Base-by-base conservation (phyloP, 2,888 invertebrate species). In the Coenonympha glycerion region DNA sequence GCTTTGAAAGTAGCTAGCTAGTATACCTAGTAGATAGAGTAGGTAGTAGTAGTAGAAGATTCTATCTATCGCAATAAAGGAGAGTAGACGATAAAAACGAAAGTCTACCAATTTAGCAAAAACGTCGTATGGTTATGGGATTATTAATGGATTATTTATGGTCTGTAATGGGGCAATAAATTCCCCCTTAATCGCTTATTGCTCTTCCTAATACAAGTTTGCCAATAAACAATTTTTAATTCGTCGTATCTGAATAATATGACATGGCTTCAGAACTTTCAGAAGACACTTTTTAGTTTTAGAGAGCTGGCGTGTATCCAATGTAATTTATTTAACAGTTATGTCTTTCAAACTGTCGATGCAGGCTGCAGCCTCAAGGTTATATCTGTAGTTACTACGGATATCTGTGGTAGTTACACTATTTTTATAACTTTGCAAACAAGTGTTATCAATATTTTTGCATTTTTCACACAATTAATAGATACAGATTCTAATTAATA, bases 261-360 rank as follows among this genome's bases (percentile, higher is more conserved):
- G 51, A 53, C 47, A 47, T 47, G 34, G 52, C 42, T 41, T 24
- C 40, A 49, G 34, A 34, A 26, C 9, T 39, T 39, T 39, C 15
- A 24, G 24, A 39, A 15, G 56, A 56, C 55, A 58, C 54, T 62
- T 58, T 58, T 58, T 58, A 62, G 65, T 58, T 58, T 58, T 58
- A 62, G 65, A 64, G 21, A 58, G 64, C 70, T 83, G 82, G 82
- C 79, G 53, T 31, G 16, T 34, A 46, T 73, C 80, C 82, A 83
- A 71, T 64, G 68, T 73, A 74, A 79, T 81, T 78, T 78, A 76
- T 80, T 70, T 62, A 69, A 68, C 71, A 47, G 74, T 75, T 73
- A 74, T 68, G 67, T 75, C 71, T 77, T 79, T 76, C 70, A 73
- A 71, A 75, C 76, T 72, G 73, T 73, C 67, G 59, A 52, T 66